Evolutionary conservation across 1,140 invertebrate species (phyloP).

Genomic region (Gryllus bimaculatus): DNA sequence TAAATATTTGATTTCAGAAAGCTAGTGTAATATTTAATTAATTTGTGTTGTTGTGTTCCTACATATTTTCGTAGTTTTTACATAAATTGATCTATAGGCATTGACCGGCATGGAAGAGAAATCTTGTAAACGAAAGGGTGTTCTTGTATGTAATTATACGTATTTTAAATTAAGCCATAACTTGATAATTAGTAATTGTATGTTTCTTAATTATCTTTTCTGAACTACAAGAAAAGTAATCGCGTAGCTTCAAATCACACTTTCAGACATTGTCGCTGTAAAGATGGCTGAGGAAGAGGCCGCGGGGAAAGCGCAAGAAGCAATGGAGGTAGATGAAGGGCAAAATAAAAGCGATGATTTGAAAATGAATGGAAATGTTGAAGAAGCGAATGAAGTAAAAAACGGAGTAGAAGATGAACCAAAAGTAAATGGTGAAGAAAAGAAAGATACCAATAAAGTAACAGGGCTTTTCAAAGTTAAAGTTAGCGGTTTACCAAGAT

Average conservation of each 20-base stretch:
- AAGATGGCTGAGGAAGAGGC: neutral
- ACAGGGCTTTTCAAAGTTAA: constrained; percentile 25
- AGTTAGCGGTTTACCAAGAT: constrained; percentile 29
- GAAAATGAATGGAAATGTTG: neutral
- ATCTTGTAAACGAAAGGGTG: no score
- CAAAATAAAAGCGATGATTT: neutral
- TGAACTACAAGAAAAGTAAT: no score
- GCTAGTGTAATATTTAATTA: neutral
- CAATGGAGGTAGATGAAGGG: constrained; percentile 14
- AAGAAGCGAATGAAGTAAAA: constrained; percentile 15
- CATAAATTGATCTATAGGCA: neutral
- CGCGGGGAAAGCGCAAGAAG: constrained; percentile 6
- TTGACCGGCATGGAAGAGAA: neutral
- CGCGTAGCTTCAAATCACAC: neutral
- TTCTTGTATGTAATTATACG: no score
- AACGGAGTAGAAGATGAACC: neutral
- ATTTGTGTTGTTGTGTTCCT: neutral
- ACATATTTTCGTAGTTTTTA: neutral
- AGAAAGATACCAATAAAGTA: constrained; percentile 5
- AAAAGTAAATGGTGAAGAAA: constrained; percentile 12
- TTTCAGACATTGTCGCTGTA: neutral
- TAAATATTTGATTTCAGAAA: neutral
- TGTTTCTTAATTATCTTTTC: no score
- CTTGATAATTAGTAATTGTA: no score
- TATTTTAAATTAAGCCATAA: no score